Base-by-base conservation (phyloP, 92 coral and sea anemone species). In the Zoanthus gigantus region DNA sequence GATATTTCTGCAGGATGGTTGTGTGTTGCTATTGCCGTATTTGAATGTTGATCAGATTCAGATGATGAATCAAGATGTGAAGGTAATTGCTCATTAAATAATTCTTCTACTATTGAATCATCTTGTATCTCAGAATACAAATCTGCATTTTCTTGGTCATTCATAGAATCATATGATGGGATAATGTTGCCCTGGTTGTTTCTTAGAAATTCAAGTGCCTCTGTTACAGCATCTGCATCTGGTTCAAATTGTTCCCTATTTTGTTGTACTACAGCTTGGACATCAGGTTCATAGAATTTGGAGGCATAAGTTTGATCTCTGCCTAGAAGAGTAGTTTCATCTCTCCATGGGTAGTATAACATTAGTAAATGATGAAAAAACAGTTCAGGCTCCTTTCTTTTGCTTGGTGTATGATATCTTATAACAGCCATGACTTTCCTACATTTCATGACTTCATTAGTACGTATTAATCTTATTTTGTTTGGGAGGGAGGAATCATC, bases 91-190 rank as follows among this genome's bases (percentile, higher is more conserved):
- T 93, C 81, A 83, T 90, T 86, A 83, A 87, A 92, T 52, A 30
- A 75, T 58, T 87, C 95, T 57, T 83, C 89, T 11, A 84, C 16
- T 46, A 30, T 0, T 78, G 82, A 66, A 71, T 78, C 78, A 80
- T 90, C 91, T 79, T 89, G 87, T 45, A 52, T 17, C 83, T 91
- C 80, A 23, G 46, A 81, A 1, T 78, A 78, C 56, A 92, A 17
- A 23, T 92, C 91, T 68, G 65, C 84, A 89, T 92, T 89, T 89
- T 92, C 94, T 66, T 92, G 96, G 71, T 93, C 94, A 91, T 92
- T 89, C 28, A 94, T 30, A 77, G 88, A 31, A 83, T 93, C 92
- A 89, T 82, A 94, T 13, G 92, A 89, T 28, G 53, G 65, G 44
- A 76, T 11, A 66, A 65, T 83, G 9, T 30, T 89, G 37, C 75